Evolutionary conservation across 2,888 invertebrate genomes (phyloP), one percentile per base, ranked within the genome.

Genomic region (Corbicula japonica): DNA sequence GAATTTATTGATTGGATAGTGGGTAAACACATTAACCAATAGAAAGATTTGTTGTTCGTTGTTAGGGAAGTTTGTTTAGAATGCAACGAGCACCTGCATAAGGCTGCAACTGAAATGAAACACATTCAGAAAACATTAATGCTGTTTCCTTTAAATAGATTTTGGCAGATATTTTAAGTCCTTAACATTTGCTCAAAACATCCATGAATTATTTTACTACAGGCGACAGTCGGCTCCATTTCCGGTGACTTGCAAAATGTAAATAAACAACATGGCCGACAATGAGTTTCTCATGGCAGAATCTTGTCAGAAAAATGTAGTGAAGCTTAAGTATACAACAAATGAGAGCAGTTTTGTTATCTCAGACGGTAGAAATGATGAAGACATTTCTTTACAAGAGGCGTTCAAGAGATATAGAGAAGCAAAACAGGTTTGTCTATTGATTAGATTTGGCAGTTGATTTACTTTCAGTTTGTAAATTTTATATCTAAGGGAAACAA

Each of bases 181-280:
- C n/a, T n/a, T n/a, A n/a, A n/a, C n/a, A n/a, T n/a, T n/a, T n/a
- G n/a, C n/a, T n/a, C n/a, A n/a, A n/a, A n/a, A n/a, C n/a, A n/a
- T n/a, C n/a, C n/a, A n/a, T n/a, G n/a, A n/a, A n/a, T n/a, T n/a
- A n/a, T n/a, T n/a, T n/a, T n/a, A n/a, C n/a, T n/a, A n/a, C n/a
- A n/a, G n/a, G n/a, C n/a, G n/a, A n/a, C n/a, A n/a, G n/a, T n/a
- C n/a, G n/a, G n/a, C n/a, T n/a, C n/a, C n/a, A n/a, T 35, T 50
- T 63, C 50, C 63, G 63, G 63, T n/a, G 34, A 23, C 32, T 32
- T 50, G 23, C 23, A 30, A 65, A 70, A 70, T 63, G 75, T 79
- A 71, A 83, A 83, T 74, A 83, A 79, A 76, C 78, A 83, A 83
- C 60, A 83, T 83, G 83, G 83, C 83, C 69, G 83, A 83, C 70